Conservation (phyloP, 2,888 invertebrate species). For the Linyphia triangularis region DNA sequence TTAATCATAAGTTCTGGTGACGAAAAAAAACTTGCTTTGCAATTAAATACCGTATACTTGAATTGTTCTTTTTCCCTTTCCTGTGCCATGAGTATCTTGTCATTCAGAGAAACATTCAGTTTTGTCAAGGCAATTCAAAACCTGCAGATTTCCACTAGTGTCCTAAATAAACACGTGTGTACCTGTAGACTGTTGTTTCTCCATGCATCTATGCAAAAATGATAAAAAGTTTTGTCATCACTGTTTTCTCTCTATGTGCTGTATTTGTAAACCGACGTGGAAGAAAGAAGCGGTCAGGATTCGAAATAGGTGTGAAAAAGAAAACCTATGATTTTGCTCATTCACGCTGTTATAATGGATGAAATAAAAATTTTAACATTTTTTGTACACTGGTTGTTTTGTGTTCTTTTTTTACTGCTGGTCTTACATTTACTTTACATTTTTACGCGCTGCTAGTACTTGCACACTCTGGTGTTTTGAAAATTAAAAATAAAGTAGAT, state of each 20-base stretch:
- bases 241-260: conserved; percentile 1
- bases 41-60: too few relatives aligned
- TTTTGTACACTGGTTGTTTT: conserved; percentile 56
- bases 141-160: too few relatives aligned
- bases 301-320: conserved; percentile 9
- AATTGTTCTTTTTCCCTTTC: too few relatives aligned
- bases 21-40: too few relatives aligned
- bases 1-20: too few relatives aligned
- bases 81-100: too few relatives aligned
- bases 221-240: not conserved
- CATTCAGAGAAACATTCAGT: too few relatives aligned
- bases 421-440: not conserved
- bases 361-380: conserved; percentile 75
- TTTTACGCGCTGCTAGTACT: not conserved
- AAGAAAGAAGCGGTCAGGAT: not conserved
- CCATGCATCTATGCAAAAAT: conserved; percentile 10
- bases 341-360: conserved; percentile 70
- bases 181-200: not conserved
- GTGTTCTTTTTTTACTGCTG: not conserved
- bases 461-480: not conserved
- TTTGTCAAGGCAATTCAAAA: too few relatives aligned
- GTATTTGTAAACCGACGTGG: conserved; percentile 9
- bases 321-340: conserved; percentile 71
- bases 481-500: too few relatives aligned
- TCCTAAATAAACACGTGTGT: not conserved